Evolutionary conservation across 2,797 vertebrate species (phyloP), one percentile per base, ranked within the genome.

Genomic region (Cossypha niveicapilla): DNA sequence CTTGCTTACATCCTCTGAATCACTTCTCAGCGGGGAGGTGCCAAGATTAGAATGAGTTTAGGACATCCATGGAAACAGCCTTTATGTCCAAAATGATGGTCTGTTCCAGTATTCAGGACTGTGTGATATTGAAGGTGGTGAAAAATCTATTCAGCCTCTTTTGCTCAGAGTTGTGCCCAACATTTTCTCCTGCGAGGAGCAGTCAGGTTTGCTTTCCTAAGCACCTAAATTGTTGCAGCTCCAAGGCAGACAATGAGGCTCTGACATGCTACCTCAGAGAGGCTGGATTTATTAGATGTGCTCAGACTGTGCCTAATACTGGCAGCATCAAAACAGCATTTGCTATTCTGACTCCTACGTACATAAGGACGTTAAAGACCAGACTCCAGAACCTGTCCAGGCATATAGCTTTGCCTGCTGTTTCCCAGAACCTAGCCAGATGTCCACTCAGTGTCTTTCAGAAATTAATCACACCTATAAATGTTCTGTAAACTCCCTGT

Each of bases 281-380:
- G 78, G 41, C n/a, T 68, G 51, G 71, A 45, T 85, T 92, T 93
- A 91, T 92, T 95, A 94, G 34, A 61, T 93, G 86, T 80, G 44
- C 57, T 94, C 80, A 85, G 71, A 82, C 48, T 82, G 12, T 75
- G 71, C 56, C 53, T 82, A 90, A 79, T 73, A 92, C 63, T 72
- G 37, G 78, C 80, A 92, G 74, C 92, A 93, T 76, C 86, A 94
- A 94, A 95, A 92, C 92, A 95, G 62, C 71, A 53, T 80, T 92
- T 74, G 83, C 44, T 70, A 30, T 91, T 94, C 81, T 94, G 86
- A 89, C 86, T 96, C 92, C 71, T 92, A 78, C 84, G 87, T 82
- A 60, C 75, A 85, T 96, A 78, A 95, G 60, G 78, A 79, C 11
- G 19, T 79, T 85, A 86, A 95, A 94, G 71, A 89, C 41, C 67